Evolutionary conservation across 1,140 invertebrate species (phyloP), one percentile per base, ranked within the genome.

Genomic region (Trachelipus rathkii): DNA sequence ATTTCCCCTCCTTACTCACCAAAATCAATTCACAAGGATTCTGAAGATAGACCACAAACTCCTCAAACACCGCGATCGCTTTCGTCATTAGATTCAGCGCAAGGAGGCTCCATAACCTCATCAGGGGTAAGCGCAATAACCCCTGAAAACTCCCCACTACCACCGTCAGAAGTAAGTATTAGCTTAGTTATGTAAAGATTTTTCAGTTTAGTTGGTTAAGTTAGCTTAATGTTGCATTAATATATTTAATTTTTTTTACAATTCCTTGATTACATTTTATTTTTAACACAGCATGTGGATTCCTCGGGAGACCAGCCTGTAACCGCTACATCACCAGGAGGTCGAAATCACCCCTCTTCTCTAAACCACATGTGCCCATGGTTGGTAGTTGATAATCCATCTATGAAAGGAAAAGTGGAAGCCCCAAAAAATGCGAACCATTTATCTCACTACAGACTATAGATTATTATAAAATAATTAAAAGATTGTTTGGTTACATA

Each of bases 71-170:
- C 50, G 11, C 50, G 50, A 3, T 60, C 50, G 1, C 50, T 60
- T 2, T 60, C 50, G 11, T 60, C 50, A 13, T 60, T 60, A 19
- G 50, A 60, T 60, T 60, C 50, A 8, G 50, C 50, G 1, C 50
- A 60, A 60, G 50, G 50, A 60, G 50, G 50, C 50, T 60, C 50
- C 50, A 60, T 60, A 60, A 60, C 50, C 50, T 60, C 50, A 4
- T 60, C 50, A 13, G 50, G 50, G 50, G 50, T 60, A 19, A 60
- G 50, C 19, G 50, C 50, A 3, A 33, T 33, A 33, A 60, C 50
- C 11, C 50, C 50, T 3, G 50, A 60, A 60, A 60, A 60, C 19
- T 60, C 50, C 19, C 50, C 50, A 13, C 8, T 60, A 60, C 50
- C 50, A 2, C 50, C 11, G 2, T 13, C 19, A 19, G 50, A 60